Base-by-base conservation (phyloP, 2,888 invertebrate species). In the Eurytoma adleriae region DNA sequence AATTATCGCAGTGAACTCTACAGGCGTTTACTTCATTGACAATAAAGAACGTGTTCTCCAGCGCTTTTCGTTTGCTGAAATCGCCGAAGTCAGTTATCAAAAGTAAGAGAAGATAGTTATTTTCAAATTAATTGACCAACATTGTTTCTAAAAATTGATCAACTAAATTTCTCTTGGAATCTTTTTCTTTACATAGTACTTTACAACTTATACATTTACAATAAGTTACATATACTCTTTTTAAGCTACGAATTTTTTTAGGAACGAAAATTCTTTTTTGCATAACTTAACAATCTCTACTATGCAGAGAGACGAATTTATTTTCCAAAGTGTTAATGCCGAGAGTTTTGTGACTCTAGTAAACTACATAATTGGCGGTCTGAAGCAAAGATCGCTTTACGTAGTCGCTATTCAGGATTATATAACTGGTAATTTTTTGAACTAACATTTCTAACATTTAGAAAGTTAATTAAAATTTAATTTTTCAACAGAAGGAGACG, bases 1-100 rank as follows among this genome's bases (percentile, higher is more conserved):
- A 24, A 95, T 99, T 74, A 92, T 95, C 79, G 98, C 98, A 3
- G 94, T 99, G 3, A 99, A 99, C 91, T 97, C 97, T 94, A 96
- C 96, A 0, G 98, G 98, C 1, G 94, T 98, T 73, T 98, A 96
- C 87, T 95, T 98, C 76, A 96, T 98, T 0, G 98, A 98, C 91
- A 96, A 98, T 90, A 94, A 96, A 85, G 98, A 98, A 90, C 96
- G 96, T 89, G 96, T 98, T 83, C 92, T 98, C 64, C 92, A 97
- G 57, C 98, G 98, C 92, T 92, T 96, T 85, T 94, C 95, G 10
- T 99, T 96, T 91, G 94, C 96, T 5, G 98, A 98, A 92, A 94
- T 98, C 24, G 94, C 95, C 0, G 94, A 95, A 74, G 95, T 97
- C 70, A 93, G 93, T 54, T 94, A 93, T 86, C 90, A 91, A 84